Conservation (phyloP, 2,888 invertebrate species). For the Ferrisia virgata region DNA sequence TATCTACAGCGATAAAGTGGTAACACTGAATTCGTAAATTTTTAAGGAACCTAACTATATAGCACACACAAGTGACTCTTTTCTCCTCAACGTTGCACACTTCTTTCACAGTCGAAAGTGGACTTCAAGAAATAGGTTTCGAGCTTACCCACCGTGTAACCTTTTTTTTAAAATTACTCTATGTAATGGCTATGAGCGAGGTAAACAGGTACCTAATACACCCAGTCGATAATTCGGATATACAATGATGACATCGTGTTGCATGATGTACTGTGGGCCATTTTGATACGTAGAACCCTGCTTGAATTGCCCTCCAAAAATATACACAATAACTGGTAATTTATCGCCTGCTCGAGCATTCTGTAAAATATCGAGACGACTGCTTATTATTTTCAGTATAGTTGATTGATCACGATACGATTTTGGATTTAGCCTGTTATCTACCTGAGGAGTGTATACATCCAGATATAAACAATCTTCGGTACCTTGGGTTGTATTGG, state of each 20-base stretch:
- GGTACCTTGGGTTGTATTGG: background rate
- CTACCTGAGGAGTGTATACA: constrained; percentile 53
- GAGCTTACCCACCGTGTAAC: too few species aligned
- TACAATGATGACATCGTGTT: constrained; percentile 48
- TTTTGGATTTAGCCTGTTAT: background rate
- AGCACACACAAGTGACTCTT: too few species aligned
- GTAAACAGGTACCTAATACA: constrained; percentile 46
- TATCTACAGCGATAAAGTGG: too few species aligned
- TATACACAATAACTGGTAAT: constrained; percentile 56
- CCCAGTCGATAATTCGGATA: constrained; percentile 49
- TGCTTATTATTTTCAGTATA: background rate
- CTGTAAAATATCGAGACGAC: background rate
- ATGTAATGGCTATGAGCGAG: too few species aligned
- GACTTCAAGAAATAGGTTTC: too few species aligned
- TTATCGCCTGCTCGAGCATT: constrained; percentile 21
- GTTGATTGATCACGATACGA: too few species aligned
- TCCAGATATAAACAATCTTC: constrained; percentile 55
- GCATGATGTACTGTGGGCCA: constrained; percentile 48
- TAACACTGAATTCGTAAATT: too few species aligned
- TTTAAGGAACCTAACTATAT: too few species aligned
- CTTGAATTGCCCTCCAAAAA: constrained; percentile 57
- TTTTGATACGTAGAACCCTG: background rate
- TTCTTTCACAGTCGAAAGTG: too few species aligned
- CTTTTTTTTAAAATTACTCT: too few species aligned
- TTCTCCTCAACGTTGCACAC: too few species aligned